Conservation (phyloP, 2,888 invertebrate genomes). For the Drosophila peninsularis region DNA sequence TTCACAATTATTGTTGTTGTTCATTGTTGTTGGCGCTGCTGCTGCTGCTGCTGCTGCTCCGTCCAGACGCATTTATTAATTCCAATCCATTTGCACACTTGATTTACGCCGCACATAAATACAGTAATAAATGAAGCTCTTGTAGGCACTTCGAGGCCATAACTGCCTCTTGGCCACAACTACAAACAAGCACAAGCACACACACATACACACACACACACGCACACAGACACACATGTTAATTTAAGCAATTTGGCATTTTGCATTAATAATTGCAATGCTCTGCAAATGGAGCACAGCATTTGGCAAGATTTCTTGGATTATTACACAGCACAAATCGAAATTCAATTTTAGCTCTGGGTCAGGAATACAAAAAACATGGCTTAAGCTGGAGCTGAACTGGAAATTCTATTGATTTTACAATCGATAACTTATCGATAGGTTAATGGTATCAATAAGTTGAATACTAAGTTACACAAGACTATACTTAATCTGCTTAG, state of each 20-base stretch:
- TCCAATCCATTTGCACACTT: conserved; percentile 82
- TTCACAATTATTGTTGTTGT: conserved; percentile 23
- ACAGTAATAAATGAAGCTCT: conserved; percentile 74
- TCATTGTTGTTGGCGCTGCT: too few species aligned
- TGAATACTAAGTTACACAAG: too few species aligned
- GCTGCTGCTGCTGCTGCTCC: conserved; percentile 9
- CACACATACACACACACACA: conserved; percentile 10
- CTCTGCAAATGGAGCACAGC: conserved; percentile 32
- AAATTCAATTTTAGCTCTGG: conserved; percentile 23
- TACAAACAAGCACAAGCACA: conserved; percentile 4
- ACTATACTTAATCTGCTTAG: too few species aligned
- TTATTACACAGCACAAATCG: not conserved
- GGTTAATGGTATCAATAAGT: too few species aligned
- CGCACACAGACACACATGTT: conserved; percentile 7
- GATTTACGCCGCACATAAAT: conserved; percentile 80
- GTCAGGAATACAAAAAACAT: not conserved
- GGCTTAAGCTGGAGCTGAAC: not conserved
- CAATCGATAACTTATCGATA: too few species aligned
- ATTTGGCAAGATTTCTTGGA: conserved; percentile 43
- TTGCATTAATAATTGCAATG: conserved; percentile 68
- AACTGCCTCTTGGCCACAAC: conserved; percentile 46
- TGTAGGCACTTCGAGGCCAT: conserved; percentile 46
- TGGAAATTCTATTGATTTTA: too few species aligned
- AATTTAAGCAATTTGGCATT: conserved; percentile 61
- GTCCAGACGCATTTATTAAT: conserved; percentile 79